Evolutionary conservation across 2,797 vertebrate genomes (phyloP).

Genomic region (Tinamus major): DNA sequence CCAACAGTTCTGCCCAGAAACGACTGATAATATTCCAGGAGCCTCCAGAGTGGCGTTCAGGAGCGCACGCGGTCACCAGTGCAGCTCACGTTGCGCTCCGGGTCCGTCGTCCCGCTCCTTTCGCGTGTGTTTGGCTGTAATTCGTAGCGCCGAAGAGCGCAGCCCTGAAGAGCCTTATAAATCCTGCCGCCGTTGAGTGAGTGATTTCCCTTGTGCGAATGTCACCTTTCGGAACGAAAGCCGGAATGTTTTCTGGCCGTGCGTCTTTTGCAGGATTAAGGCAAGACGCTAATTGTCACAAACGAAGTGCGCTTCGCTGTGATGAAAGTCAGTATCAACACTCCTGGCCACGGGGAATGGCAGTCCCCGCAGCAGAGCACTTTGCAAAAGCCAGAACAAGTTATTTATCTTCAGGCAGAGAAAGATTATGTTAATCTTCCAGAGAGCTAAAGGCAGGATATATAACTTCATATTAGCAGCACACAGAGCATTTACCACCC

Average conservation of each 20-base stretch:
- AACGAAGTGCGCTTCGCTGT: constrained; percentile 11
- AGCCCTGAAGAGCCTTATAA: constrained; percentile 22
- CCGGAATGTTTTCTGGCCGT: constrained; percentile 4
- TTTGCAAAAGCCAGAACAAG: background rate
- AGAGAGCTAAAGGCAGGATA: background rate
- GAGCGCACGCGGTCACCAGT: background rate
- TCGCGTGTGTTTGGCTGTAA: constrained; percentile 32
- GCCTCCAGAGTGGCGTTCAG: constrained; percentile 18
- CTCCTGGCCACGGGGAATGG: background rate
- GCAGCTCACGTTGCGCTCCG: background rate
- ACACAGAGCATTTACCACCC: background rate
- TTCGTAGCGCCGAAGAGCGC: background rate
- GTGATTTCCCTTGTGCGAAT: constrained; percentile 36
- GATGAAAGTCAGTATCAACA: constrained; percentile 16
- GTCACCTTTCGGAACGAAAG: constrained; percentile 54
- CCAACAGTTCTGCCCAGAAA: background rate
- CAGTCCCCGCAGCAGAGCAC: background rate
- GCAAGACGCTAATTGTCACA: constrained; percentile 12
- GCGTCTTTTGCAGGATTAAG: constrained; percentile 36
- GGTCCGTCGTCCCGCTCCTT: background rate
- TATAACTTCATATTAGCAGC: background rate
- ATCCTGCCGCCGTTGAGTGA: constrained; percentile 37
- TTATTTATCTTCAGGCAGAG: background rate
- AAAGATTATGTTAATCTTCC: background rate
- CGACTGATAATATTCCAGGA: constrained; percentile 3